Percentiles rank a stretch among this genome's conserved stretches.
Conservation (phyloP, 2,888 invertebrate genomes). For the Galeruca laticollis region DNA sequence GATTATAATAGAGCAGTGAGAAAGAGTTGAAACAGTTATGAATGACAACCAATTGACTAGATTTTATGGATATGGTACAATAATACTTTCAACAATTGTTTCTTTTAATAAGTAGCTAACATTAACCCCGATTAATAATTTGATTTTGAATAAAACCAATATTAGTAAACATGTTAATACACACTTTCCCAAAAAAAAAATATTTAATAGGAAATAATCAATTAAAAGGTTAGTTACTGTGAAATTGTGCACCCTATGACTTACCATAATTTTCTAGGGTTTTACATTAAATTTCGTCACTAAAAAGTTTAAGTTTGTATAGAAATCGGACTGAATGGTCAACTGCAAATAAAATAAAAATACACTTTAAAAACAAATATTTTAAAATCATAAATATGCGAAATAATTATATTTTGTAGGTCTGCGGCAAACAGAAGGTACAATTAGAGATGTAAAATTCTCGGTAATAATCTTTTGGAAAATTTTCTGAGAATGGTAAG, state of each 20-base stretch:
- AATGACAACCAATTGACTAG: too few species aligned
- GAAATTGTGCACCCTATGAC: neutral
- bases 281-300: neutral
- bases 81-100: too few species aligned
- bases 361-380: neutral
- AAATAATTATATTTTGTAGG: neutral
- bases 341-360: conserved; percentile 14
- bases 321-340: conserved; percentile 1
- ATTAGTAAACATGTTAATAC: neutral
- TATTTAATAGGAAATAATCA: neutral
- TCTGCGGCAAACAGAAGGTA: too few species aligned
- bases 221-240: neutral
- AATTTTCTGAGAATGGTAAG: too few species aligned
- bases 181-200: neutral
- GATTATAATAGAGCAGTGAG: too few species aligned
- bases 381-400: neutral
- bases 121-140: neutral
- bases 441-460: too few species aligned
- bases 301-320: conserved; percentile 2
- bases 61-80: too few species aligned
- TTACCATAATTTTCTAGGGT: neutral
- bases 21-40: too few species aligned
- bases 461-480: too few species aligned
- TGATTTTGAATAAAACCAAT: neutral
- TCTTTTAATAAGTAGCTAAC: too few species aligned